phyloP scores from a whole-genome alignment of 2,113 vertebrate genomes.

The Ascaphus truei region DNA sequence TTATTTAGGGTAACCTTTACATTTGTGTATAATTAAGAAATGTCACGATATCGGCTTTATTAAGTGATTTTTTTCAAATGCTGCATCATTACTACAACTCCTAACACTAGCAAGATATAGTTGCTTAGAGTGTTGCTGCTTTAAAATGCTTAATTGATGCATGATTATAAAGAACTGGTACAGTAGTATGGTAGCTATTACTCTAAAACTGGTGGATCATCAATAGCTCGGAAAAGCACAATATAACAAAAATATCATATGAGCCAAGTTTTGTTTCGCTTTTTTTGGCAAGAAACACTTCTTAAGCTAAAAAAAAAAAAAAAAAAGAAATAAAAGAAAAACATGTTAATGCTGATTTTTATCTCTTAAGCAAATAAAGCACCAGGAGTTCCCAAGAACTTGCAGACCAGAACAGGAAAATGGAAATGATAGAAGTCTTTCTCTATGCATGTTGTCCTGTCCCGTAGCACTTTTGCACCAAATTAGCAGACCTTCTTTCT shows the following conservation, averaged over 20 bases:
- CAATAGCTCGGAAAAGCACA: background rate
- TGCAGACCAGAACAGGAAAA: slow-evolving; percentile 16
- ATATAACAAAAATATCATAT: background rate
- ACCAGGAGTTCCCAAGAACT: background rate
- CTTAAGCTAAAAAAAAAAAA: background rate
- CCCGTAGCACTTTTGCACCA: background rate
- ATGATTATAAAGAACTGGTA: too few species aligned
- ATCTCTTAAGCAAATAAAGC: slow-evolving; percentile 3
- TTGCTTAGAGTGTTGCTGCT: too few species aligned
- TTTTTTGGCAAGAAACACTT: background rate
- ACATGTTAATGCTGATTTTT: slow-evolving; percentile 23
- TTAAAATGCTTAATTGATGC: too few species aligned
- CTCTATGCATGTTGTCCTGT: background rate
- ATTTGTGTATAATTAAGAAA: too few species aligned
- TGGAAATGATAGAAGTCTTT: background rate
- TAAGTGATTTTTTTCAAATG: too few species aligned
- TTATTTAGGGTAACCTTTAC: too few species aligned
- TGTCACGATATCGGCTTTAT: too few species aligned
- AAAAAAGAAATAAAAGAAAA: background rate
- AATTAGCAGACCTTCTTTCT: slow-evolving; percentile 2
- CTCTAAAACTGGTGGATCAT: background rate
- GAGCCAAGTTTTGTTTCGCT: slow-evolving; percentile 8
- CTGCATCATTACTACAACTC: too few species aligned
- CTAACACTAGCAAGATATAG: too few species aligned
- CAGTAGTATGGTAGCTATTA: too few species aligned